Evolutionary conservation across 1,140 invertebrate genomes (phyloP).

Genomic region (Sitophilus oryzae): DNA sequence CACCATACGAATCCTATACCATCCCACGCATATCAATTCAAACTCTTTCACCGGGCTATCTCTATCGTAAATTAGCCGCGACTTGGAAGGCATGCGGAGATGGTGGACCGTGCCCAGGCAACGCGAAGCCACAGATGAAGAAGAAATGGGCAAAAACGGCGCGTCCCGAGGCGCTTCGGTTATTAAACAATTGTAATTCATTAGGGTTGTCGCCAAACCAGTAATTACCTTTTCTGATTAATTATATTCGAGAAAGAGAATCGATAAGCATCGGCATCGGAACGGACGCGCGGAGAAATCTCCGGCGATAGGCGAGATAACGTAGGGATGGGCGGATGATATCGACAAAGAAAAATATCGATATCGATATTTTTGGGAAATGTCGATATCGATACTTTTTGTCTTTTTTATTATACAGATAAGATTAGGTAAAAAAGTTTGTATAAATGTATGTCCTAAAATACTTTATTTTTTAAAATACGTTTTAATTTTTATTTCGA

Average conservation of each 20-base stretch:
- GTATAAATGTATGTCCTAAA: no score
- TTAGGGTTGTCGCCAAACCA: constrained; percentile 32
- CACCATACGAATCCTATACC: no score
- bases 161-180: constrained; percentile 23
- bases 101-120: not conserved
- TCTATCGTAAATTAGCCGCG: no score
- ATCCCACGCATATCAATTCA: no score
- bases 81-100: not conserved
- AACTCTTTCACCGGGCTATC: no score
- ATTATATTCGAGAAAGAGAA: no score
- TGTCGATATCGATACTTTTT: not conserved
- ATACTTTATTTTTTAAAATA: no score
- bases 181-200: constrained; percentile 40
- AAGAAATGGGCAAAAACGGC: no score
- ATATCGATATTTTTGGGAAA: not conserved
- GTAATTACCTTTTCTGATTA: constrained; percentile 38
- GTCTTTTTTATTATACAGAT: not conserved
- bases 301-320: not conserved
- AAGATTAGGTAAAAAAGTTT: no score
- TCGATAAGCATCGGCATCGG: constrained; percentile 11
- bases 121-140: no score
- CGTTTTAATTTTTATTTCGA: no score
- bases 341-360: not conserved
- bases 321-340: not conserved
- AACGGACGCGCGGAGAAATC: constrained; percentile 19